A percentile compares a stretch with the other conserved stretches of the same genome.
These are phyloP conservation scores for Lampris incognitus DNA, from an alignment of 2,113 vertebrate species.

Conservation along the genomic window DNA sequence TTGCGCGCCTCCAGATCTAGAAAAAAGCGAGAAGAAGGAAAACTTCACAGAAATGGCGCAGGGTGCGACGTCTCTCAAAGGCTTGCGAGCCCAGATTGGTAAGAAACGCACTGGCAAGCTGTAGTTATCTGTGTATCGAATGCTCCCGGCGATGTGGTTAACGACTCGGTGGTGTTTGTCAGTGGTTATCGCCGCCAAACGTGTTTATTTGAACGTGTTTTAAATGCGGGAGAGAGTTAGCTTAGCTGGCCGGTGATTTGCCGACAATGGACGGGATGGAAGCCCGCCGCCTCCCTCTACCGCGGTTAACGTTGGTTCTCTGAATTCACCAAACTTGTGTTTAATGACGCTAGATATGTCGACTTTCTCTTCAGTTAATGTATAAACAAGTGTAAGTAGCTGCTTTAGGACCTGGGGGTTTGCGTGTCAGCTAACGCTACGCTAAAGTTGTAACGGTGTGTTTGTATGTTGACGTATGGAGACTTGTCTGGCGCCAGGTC, in stretches of 20 bases:
- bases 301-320: not conserved
- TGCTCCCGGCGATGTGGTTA: not conserved
- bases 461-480: conserved; percentile 34
- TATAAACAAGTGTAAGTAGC: too few species aligned
- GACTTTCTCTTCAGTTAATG: not conserved
- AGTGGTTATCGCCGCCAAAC: conserved; percentile 15
- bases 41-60: conserved; percentile 86
- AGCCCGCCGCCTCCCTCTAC: conserved; percentile 3
- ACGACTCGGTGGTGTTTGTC: conserved; percentile 20
- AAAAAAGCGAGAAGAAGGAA: conserved; percentile 66
- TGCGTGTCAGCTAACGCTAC: not conserved
- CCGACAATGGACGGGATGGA: conserved; percentile 49
- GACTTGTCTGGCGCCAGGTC: conserved; percentile 1
- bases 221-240: conserved; percentile 55
- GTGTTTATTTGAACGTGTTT: conserved; percentile 34
- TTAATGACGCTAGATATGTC: not conserved
- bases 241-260: conserved; percentile 40
- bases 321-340: not conserved
- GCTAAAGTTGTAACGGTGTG: conserved; percentile 26
- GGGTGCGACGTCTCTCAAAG: conserved; percentile 83
- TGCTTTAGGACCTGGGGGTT: not conserved
- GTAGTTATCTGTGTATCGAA: not conserved
- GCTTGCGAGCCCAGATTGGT: conserved; percentile 84
- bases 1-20: conserved; percentile 68
- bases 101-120: conserved; percentile 41